phyloP scores from a whole-genome alignment of 2,888 invertebrate genomes.

The Trachelus stipa region DNA sequence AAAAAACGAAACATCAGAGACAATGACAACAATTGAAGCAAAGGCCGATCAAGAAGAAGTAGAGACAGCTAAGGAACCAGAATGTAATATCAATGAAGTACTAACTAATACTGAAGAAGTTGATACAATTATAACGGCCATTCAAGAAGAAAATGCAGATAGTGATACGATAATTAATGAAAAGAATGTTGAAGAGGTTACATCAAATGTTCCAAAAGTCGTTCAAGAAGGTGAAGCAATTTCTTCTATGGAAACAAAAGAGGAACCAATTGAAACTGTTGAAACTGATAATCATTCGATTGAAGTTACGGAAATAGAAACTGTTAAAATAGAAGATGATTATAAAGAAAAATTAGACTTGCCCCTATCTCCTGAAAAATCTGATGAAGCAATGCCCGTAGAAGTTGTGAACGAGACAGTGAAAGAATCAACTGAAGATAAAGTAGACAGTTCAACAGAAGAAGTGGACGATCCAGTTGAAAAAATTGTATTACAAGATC shows the following conservation, averaged over 20 bases:
- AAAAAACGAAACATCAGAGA: neutral
- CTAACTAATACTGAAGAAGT: neutral
- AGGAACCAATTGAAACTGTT: neutral
- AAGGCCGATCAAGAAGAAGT: neutral
- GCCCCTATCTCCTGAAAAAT: neutral
- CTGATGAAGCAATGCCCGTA: neutral
- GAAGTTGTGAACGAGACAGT: neutral
- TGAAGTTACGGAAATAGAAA: neutral
- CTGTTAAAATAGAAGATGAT: neutral
- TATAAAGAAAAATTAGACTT: neutral
- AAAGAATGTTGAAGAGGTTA: neutral
- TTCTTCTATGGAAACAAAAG: neutral
- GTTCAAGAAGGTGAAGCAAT: neutral
- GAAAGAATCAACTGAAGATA: neutral
- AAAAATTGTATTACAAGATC: neutral
- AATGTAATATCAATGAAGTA: neutral
- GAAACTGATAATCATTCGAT: neutral
- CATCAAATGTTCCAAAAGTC: neutral
- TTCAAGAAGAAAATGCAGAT: neutral
- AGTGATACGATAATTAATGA: neutral
- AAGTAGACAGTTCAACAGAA: neutral
- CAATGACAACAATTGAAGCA: neutral
- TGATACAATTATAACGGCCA: neutral
- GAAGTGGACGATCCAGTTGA: neutral
- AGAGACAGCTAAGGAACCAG: neutral